Evolutionary conservation across 2,113 vertebrate species (phyloP).

Genomic region (Taxidea taxus): DNA sequence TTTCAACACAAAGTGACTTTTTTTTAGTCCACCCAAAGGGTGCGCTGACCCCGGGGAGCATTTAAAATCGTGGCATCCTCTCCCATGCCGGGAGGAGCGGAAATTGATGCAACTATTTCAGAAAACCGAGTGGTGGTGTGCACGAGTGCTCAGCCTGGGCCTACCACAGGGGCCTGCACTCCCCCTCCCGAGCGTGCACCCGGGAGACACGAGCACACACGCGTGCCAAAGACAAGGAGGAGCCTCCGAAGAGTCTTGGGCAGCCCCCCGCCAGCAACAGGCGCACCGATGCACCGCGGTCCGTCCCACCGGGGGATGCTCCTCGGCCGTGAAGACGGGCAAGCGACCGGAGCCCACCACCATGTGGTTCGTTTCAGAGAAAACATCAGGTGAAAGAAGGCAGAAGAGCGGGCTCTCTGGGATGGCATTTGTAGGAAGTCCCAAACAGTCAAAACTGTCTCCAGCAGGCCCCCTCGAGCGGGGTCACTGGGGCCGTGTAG

Average conservation of each 20-base stretch:
- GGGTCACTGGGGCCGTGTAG: background rate
- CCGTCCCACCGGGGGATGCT: fast-evolving
- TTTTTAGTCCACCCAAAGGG: too few relatives aligned
- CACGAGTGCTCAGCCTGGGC: fast-evolving
- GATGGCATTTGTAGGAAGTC: too few relatives aligned
- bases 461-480: background rate
- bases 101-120: background rate
- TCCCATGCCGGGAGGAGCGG: fast-evolving
- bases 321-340: background rate
- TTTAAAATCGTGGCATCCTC: too few relatives aligned
- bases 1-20: background rate
- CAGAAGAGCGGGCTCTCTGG: fast-evolving
- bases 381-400: background rate
- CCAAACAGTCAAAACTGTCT: background rate
- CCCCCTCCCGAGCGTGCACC: too few relatives aligned
- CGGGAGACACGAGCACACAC: background rate
- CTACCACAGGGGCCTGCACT: background rate
- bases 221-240: fast-evolving
- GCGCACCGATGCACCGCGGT: fast-evolving
- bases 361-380: background rate
- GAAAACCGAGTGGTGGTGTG: background rate
- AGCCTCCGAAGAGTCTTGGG: fast-evolving
- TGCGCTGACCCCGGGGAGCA: fast-evolving
- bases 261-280: fast-evolving
- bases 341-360: background rate